Percentiles rank a stretch among this genome's conserved stretches.
These are phyloP conservation scores for Poecilia picta DNA, from an alignment of 2,797 vertebrate species.

Conservation along the genomic window DNA sequence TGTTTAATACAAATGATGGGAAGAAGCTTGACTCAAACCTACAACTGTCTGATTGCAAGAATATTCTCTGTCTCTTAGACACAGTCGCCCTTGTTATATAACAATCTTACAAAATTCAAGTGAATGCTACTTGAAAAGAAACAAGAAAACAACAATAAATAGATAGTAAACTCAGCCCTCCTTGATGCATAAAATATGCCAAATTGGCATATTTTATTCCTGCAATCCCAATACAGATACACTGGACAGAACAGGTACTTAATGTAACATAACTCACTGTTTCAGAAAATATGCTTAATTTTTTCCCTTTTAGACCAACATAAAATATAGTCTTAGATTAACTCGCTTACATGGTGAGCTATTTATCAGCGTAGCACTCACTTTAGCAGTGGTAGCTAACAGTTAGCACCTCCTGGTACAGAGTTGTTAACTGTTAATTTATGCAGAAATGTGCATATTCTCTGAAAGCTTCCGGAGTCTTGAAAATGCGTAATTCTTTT, in stretches of 20 bases:
- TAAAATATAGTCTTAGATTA: neutral
- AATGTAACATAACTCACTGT: neutral
- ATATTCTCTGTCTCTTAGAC: neutral
- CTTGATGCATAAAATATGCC: neutral
- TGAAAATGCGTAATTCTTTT: slow-evolving; percentile 24
- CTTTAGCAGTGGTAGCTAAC: slow-evolving; percentile 4
- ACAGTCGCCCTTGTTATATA: neutral
- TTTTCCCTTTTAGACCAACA: neutral
- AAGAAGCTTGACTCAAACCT: neutral
- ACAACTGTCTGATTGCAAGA: neutral
- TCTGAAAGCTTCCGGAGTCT: slow-evolving; percentile 22
- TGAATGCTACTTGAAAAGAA: neutral
- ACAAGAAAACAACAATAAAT: neutral
- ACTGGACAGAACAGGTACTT: neutral
- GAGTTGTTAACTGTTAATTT: neutral
- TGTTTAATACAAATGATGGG: neutral
- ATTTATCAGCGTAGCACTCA: neutral
- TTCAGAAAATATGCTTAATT: neutral
- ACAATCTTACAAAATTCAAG: neutral
- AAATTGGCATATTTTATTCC: neutral
- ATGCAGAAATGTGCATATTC: slow-evolving; percentile 21
- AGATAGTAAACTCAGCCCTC: neutral
- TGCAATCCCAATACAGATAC: neutral
- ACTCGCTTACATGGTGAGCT: neutral
- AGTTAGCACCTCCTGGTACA: neutral